Percentiles rank a stretch among this genome's conserved stretches.
phyloP scores from a whole-genome alignment of 2,797 vertebrate genomes.

The Scyliorhinus canicula region DNA sequence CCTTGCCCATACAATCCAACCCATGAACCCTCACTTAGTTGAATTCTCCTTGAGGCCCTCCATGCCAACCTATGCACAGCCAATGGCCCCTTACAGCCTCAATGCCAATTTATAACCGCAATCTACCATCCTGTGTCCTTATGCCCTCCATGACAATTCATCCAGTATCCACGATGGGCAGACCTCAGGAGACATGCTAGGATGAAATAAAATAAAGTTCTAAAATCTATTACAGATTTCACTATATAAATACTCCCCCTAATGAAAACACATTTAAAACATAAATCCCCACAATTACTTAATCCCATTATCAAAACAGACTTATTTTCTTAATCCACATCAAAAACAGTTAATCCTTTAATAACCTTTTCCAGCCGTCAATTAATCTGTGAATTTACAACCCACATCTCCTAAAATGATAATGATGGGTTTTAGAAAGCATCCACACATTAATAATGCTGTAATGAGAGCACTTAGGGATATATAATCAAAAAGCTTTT shows the following conservation, averaged over 20 bases:
- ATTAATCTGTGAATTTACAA: background rate
- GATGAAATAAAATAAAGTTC: background rate
- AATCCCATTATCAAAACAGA: background rate
- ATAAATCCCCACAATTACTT: background rate
- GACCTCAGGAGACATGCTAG: background rate
- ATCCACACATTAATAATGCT: background rate
- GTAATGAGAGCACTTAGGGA: background rate
- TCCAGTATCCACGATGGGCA: no score
- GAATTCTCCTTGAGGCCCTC: background rate
- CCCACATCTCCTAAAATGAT: background rate
- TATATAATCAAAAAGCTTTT: background rate
- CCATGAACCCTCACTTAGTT: background rate
- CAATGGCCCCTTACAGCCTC: no score
- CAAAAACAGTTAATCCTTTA: background rate
- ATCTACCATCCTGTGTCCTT: no score
- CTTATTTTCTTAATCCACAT: background rate
- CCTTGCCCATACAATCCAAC: background rate
- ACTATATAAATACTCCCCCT: background rate
- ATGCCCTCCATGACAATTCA: no score
- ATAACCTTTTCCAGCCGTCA: background rate
- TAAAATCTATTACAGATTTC: background rate
- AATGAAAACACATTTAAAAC: background rate
- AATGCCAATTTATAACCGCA: background rate
- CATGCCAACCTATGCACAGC: background rate
- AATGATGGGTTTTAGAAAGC: background rate